Evolutionary conservation across 30 jellyfish, hydroid and myxozoan genomes (phyloP), one percentile per base, ranked within the genome.

Genomic region (Turritopsis rubra): DNA sequence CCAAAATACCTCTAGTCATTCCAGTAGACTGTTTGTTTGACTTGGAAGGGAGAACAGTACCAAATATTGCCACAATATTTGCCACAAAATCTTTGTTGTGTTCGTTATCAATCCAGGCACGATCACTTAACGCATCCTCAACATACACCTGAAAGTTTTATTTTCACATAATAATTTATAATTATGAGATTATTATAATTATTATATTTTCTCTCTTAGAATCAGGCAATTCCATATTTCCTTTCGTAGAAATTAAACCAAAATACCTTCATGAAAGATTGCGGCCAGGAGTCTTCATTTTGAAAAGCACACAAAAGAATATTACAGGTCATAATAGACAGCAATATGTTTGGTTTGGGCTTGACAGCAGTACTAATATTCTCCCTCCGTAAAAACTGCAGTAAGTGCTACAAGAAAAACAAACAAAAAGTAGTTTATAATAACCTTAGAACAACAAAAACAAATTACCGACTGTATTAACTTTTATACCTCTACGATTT

Each of bases 51-150:
- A 88, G 23, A 21, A 81, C 92, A 17, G 99, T 94, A 20, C 99
- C 97, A 79, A 94, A 94, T 21, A 96, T 95, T 20, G 95, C 79
- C 86, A 87, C 54, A 0, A 94, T 94, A 73, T 94, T 94, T 29
- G 93, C 95, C 28, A 94, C 97, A 73, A 94, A 94, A 0, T 83
- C 83, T 52, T 94, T 94, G 83, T 89, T 89, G 22, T 87, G 81
- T 27, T 94, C 99, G 65, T 80, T 94, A 54, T 94, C 99, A 26
- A 94, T 96, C 99, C 99, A 94, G 23, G 96, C 80, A 7, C 99
- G 83, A 65, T 94, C 99, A 20, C 97, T 96, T 28, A 94, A 78
- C 0, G 99, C 99, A 79, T 94, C 99, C n/a, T 94, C 99, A 16
- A 94, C 99, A 75, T 53, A 94, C 16, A 85, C 96, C 99, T 92